Percentiles rank a stretch among this genome's conserved stretches.
phyloP scores from a whole-genome alignment of 1,140 invertebrate genomes.

The Aphaenogaster rudis region DNA sequence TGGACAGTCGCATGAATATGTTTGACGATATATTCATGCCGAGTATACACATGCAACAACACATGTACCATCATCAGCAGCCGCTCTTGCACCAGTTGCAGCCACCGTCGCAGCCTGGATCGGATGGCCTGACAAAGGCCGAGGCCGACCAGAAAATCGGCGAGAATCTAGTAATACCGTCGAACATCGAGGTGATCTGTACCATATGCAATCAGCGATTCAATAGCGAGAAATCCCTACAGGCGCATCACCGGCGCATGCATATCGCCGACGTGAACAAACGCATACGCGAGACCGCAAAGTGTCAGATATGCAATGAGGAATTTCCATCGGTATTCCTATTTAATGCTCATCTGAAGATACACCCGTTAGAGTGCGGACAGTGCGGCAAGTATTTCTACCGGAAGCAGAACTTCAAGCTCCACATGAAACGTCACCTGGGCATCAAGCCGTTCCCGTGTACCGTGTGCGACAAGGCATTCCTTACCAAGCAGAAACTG shows the following conservation, averaged over 20 bases:
- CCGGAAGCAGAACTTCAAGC: slow-evolving; percentile 90
- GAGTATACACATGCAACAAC: slow-evolving; percentile 82
- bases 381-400: slow-evolving; percentile 93
- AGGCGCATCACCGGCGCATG: slow-evolving; percentile 87
- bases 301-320: slow-evolving; percentile 89
- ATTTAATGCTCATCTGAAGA: slow-evolving; percentile 91
- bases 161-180: slow-evolving; percentile 77
- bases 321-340: slow-evolving; percentile 88
- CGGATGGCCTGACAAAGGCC: slow-evolving; percentile 73
- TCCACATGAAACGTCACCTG: slow-evolving; percentile 93
- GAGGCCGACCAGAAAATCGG: slow-evolving; percentile 80
- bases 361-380: slow-evolving; percentile 93
- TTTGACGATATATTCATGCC: slow-evolving; percentile 86
- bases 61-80: slow-evolving; percentile 81
- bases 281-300: slow-evolving; percentile 84
- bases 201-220: slow-evolving; percentile 83
- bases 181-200: slow-evolving; percentile 80
- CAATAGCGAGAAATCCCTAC: slow-evolving; percentile 85
- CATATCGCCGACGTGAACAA: slow-evolving; percentile 82
- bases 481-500: slow-evolving; percentile 92
- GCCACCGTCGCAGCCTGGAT: slow-evolving; percentile 78
- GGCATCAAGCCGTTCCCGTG: slow-evolving; percentile 93
- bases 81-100: slow-evolving; percentile 84
- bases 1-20: slow-evolving; percentile 84
- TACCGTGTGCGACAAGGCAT: slow-evolving; percentile 93